These are phyloP conservation scores for Ophion slaviceki DNA, from an alignment of 2,888 invertebrate genomes.

Conservation along the genomic window DNA sequence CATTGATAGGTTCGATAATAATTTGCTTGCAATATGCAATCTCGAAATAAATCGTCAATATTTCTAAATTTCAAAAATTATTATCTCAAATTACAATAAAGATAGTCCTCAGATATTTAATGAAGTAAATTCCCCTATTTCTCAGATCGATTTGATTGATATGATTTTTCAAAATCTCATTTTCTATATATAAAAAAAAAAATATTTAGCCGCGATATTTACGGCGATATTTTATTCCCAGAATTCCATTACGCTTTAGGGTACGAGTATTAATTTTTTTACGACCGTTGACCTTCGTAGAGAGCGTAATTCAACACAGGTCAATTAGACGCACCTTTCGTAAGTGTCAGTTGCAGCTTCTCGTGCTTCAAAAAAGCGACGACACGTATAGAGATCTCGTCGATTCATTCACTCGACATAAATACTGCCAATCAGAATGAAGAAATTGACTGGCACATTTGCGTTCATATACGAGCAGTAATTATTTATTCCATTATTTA, in stretches of 20 bases:
- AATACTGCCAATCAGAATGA: background rate
- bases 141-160: too few species aligned
- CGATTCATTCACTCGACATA: background rate
- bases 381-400: slow-evolving; percentile 2
- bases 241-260: background rate
- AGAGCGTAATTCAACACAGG: slow-evolving; percentile 56
- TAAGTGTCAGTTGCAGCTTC: slow-evolving; percentile 50
- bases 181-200: background rate
- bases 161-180: slow-evolving; percentile 1
- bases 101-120: too few species aligned
- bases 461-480: background rate
- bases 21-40: too few species aligned
- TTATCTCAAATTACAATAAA: too few species aligned
- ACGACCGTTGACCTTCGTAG: slow-evolving; percentile 57
- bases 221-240: background rate
- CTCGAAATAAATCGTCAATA: too few species aligned
- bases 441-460: background rate
- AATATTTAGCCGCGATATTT: background rate
- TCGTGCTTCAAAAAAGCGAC: slow-evolving; percentile 36
- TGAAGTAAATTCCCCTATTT: too few species aligned
- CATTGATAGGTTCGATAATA: too few species aligned
- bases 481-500: background rate
- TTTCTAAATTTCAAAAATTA: too few species aligned
- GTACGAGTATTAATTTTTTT: slow-evolving; percentile 33
- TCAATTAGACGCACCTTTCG: slow-evolving; percentile 59